These are phyloP conservation scores for Sussaba pulchella DNA, from an alignment of 2,888 invertebrate species.

Conservation along the genomic window DNA sequence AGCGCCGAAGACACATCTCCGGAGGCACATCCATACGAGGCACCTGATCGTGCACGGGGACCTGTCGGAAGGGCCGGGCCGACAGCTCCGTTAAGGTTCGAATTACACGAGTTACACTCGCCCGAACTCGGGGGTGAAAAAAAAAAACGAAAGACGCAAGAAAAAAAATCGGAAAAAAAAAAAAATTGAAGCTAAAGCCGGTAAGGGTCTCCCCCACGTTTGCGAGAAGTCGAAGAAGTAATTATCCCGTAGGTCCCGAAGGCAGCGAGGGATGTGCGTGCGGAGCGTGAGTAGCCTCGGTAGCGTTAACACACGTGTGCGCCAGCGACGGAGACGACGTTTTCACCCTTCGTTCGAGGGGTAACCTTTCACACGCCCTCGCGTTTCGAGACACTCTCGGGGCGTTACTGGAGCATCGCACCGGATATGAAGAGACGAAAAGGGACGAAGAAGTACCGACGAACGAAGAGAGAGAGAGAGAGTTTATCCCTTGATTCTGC, in stretches of 20 bases:
- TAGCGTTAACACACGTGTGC: slow-evolving; percentile 75
- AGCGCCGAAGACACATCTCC: not conserved
- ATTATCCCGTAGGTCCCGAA: slow-evolving; percentile 67
- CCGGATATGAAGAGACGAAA: too few species aligned
- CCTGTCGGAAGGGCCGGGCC: slow-evolving; percentile 39
- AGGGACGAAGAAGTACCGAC: too few species aligned
- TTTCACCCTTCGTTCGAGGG: slow-evolving; percentile 66
- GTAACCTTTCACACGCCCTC: slow-evolving; percentile 79
- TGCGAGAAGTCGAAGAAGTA: slow-evolving; percentile 68
- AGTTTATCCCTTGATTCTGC: too few species aligned
- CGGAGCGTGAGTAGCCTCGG: slow-evolving; percentile 45
- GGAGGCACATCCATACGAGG: too few species aligned
- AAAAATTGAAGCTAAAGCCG: not conserved
- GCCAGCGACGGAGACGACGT: too few species aligned
- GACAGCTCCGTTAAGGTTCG: slow-evolving; percentile 40
- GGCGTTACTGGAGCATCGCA: too few species aligned
- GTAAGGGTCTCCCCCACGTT: slow-evolving; percentile 8
- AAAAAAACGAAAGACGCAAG: too few species aligned
- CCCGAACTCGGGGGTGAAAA: not conserved
- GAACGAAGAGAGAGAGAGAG: too few species aligned
- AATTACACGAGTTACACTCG: slow-evolving; percentile 41
- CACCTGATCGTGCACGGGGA: slow-evolving; percentile 51
- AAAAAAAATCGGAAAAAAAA: too few species aligned
- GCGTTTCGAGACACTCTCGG: slow-evolving; percentile 43
- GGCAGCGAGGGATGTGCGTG: slow-evolving; percentile 12